Evolutionary conservation across 1,140 invertebrate genomes (phyloP), one percentile per base, ranked within the genome.

Genomic region (Drosophila willistoni): DNA sequence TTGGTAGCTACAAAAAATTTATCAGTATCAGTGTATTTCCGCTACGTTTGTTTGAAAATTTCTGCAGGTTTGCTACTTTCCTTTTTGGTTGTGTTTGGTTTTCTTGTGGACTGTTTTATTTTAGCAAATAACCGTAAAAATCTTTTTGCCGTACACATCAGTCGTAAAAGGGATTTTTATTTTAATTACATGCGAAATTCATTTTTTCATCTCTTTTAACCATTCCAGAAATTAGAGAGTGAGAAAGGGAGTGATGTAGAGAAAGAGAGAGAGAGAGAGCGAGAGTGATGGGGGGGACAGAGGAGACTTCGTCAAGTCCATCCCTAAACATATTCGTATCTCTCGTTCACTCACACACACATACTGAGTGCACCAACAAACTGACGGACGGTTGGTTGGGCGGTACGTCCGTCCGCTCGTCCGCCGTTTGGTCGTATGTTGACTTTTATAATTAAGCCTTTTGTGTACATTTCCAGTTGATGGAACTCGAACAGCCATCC

Each of bases 391-490:
- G 36, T 13, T 10, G 36, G 36, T 13, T 10, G 9, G 36, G 13
- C 36, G 10, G 12, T 13, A 0, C 4, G 36, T 39, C 36, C 3
- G 36, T 13, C 36, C 10, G 36, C 1, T 1, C 10, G 10, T 39
- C 12, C 3, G 12, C 13, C 36, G 36, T 39, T 39, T 13, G 39
- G 33, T 68, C 64, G 55, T 69, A 44, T 87, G 83, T 86, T 86
- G 83, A 86, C 83, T 86, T 89, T 87, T 87, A 89, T 87, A 87
- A 87, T 87, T 87, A 87, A 87, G 83, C 76, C 79, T 71, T 87
- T 87, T 87, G 83, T 87, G 76, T 83, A 81, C 82, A 77, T 89
- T 87, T 87, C 79, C 83, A 87, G 83, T 75, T 87, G 83, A 86
- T 72, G 75, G 76, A 64, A 73, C 55, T 47, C 61, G 44, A 64